Conservation (phyloP, 2,888 invertebrate genomes). For the Scaptomyza reducta region DNA sequence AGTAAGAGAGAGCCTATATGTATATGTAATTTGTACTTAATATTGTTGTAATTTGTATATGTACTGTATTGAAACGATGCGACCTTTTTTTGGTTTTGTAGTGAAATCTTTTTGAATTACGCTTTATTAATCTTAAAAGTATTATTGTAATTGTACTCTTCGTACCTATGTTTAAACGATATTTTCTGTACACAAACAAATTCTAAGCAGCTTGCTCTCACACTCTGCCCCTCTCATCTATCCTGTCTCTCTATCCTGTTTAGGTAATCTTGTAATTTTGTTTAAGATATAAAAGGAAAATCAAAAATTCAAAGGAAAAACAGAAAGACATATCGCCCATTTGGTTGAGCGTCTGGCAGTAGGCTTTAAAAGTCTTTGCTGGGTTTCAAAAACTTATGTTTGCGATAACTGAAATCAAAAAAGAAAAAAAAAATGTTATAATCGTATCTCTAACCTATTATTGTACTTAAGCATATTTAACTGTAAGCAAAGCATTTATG, state of each 20-base stretch:
- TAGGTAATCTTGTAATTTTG: conserved; percentile 49
- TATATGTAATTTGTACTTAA: conserved; percentile 47
- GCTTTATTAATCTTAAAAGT: conserved; percentile 78
- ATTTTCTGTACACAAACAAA: conserved; percentile 50
- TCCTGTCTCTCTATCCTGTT: conserved; percentile 26
- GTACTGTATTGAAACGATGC: conserved; percentile 43
- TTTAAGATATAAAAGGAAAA: conserved; percentile 53
- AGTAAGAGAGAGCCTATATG: conserved; percentile 43
- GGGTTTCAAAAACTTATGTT: conserved; percentile 43
- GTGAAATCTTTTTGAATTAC: conserved; percentile 74
- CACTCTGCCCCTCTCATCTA: conserved; percentile 23
- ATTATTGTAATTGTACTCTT: conserved; percentile 63
- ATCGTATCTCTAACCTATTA: conserved; percentile 43
- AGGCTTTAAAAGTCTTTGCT: conserved; percentile 59
- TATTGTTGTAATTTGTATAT: conserved; percentile 36
- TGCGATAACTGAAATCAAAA: conserved; percentile 63
- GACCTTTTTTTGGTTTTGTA: conserved; percentile 64
- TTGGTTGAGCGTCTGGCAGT: conserved; percentile 40
- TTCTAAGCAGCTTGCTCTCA: conserved; percentile 41
- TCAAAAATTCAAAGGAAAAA: conserved; percentile 41
- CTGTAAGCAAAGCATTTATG: conserved; percentile 73
- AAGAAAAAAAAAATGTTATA: conserved; percentile 34
- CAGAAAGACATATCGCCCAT: conserved; percentile 64
- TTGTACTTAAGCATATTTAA: conserved; percentile 42
- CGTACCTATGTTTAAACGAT: conserved; percentile 64